Conservation (phyloP, 2,888 invertebrate genomes). For the Automeris io region DNA sequence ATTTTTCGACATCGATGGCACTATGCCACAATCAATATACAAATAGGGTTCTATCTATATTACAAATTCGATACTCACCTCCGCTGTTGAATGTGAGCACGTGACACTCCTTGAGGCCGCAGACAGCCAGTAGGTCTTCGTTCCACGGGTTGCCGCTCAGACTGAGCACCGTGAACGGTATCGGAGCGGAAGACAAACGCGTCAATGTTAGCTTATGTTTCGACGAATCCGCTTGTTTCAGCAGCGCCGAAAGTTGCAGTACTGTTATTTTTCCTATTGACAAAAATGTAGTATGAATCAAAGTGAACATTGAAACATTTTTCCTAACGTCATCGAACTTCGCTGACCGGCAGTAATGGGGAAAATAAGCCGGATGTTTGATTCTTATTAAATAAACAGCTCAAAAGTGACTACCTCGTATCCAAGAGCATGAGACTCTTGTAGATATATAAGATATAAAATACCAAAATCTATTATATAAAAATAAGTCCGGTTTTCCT, state of each 20-base stretch:
- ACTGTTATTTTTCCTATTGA: slow-evolving; percentile 89
- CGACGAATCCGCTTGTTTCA: slow-evolving; percentile 96
- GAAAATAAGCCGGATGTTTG: no score
- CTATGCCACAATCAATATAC: no score
- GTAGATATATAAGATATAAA: no score
- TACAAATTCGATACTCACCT: slow-evolving; percentile 39
- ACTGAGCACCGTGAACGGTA: slow-evolving; percentile 96
- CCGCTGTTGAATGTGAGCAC: slow-evolving; percentile 90
- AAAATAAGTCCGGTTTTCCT: no score
- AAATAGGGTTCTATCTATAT: no score
- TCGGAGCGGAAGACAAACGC: slow-evolving; percentile 93
- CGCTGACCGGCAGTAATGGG: no score
- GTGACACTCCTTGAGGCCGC: slow-evolving; percentile 97
- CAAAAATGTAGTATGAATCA: slow-evolving; percentile 2
- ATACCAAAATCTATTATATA: no score
- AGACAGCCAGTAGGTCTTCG: slow-evolving; percentile 96
- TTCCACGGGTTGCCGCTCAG: slow-evolving; percentile 95
- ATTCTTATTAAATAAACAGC: no score
- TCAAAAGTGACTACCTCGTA: no score
- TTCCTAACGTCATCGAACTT: background rate
- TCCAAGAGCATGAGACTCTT: no score
- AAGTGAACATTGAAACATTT: background rate
- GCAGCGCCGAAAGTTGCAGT: slow-evolving; percentile 91
- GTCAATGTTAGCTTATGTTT: slow-evolving; percentile 95
- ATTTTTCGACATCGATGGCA: no score